Conservation (phyloP, 2,797 vertebrate genomes). For the Halcyon leucocephala region DNA sequence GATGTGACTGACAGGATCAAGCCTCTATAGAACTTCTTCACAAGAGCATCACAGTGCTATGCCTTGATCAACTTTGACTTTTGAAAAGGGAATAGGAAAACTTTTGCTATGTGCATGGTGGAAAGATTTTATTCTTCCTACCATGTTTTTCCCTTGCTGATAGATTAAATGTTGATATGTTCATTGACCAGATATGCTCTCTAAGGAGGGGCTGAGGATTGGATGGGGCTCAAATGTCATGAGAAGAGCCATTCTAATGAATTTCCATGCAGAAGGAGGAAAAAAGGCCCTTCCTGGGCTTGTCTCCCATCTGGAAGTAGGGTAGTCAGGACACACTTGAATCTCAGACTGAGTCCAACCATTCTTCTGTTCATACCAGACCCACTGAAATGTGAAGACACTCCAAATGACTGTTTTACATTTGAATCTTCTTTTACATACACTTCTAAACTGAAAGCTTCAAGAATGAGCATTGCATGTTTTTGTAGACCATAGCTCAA, state of each 20-base stretch:
- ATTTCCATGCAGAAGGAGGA: not conserved
- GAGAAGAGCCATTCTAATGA: not conserved
- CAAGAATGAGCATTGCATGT: accelerated
- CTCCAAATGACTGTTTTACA: not conserved
- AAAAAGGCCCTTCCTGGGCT: not conserved
- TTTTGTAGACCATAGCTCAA: not conserved
- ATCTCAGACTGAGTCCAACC: not conserved
- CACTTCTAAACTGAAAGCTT: not conserved
- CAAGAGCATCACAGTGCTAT: not conserved
- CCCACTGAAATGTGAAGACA: not conserved
- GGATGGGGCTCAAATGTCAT: not conserved
- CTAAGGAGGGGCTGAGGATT: not conserved
- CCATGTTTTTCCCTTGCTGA: not conserved
- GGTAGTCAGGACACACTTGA: not conserved
- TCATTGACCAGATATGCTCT: not conserved
- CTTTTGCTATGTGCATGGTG: not conserved
- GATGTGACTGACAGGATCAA: not conserved
- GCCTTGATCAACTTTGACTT: not conserved
- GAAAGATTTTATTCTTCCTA: not conserved
- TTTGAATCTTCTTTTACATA: not conserved
- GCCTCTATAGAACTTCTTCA: not conserved
- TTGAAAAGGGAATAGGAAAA: not conserved
- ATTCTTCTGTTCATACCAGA: not conserved
- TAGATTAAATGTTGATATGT: not conserved
- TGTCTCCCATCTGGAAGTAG: not conserved